Evolutionary conservation across 2,888 invertebrate species (phyloP), one percentile per base, ranked within the genome.

Genomic region (Drosophila melanocephala): DNA sequence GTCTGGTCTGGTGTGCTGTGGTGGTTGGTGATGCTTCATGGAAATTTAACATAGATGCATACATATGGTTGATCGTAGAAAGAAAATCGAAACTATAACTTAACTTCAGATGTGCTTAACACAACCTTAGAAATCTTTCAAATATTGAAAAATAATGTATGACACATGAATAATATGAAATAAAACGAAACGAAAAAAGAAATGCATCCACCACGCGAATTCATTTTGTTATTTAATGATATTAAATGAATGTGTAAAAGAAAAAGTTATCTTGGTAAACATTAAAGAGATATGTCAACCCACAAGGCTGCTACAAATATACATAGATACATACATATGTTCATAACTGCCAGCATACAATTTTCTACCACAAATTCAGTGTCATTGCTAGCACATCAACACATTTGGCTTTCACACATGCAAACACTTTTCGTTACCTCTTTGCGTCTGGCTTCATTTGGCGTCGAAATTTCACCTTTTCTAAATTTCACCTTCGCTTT

Each of bases 361-460:
- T 51, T 51, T 28, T 51, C 51, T 51, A 28, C 51, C n/a, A 58
- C 16, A 32, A 42, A 32, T 44, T n/a, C 42, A 44, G 30, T 58
- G 56, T 32, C 30, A 30, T 30, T 53, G 71, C 60, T 56, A 33
- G 52, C 58, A 53, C 56, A 64, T 35, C 10, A 57, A 53, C 47
- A 52, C 37, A 28, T 39, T 62, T 63, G 37, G 53, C 53, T 59
- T 39, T 19, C 44, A 59, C 35, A 53, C 58, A 72, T 51, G 52
- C 66, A 71, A 62, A 71, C 61, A 76, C 53, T 64, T 67, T 79
- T 79, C 47, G 60, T 64, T 76, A 76, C 78, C 81, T 72, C 71
- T 57, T 79, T 64, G 60, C 62, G 63, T 10, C 60, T 64, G 61
- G 60, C 62, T 75, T 61, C 33, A 51, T 62, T 52, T 50, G 59